Evolutionary conservation across 2,113 vertebrate species (phyloP), one percentile per base, ranked within the genome.

Genomic region (Calyptommatus sinebrachiatus): DNA sequence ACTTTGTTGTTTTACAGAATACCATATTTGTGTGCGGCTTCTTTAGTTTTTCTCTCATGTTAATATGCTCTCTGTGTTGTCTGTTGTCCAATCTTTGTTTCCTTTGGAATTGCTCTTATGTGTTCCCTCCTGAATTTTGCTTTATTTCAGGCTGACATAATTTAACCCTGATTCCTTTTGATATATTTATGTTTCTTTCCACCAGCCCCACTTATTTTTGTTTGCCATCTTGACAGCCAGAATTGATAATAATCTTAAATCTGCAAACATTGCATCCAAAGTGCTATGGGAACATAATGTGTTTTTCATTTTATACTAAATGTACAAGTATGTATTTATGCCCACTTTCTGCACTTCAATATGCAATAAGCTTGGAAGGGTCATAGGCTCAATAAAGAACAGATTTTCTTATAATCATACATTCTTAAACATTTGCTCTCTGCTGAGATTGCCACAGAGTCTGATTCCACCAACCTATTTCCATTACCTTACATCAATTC

Each of bases 1-100:
- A 70, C 45, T 57, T n/a, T 77, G 0, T 78, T 80, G 70, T 79
- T 53, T 77, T 50, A 21, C 46, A 62, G 66, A 11, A 79, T 26
- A 62, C 31, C 16, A 29, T 53, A 83, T 62, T 26, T 76, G 1
- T 31, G 46, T 76, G 41, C 80, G 2, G 4, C 16, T 46, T 84
- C 90, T 78, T 84, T 78, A 77, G 63, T 79, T 78, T 81, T 35
- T 41, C 2, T 83, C 88, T 11, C 77, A 84, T 84, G 85, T 48
- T 73, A 28, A 29, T 62, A 1, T 88, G 29, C 66, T 45, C 5
- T 75, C 48, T 73, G 46, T 85, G 24, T 57, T 74, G 81, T 57
- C 53, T 78, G 21, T 60, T 87, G 14, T 12, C 1, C 84, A 84
- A 74, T 70, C 66, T 70, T 22, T 61, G 0, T 69, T 88, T 88